phyloP scores from a whole-genome alignment of 1,140 invertebrate species.

The Babylonia areolata region DNA sequence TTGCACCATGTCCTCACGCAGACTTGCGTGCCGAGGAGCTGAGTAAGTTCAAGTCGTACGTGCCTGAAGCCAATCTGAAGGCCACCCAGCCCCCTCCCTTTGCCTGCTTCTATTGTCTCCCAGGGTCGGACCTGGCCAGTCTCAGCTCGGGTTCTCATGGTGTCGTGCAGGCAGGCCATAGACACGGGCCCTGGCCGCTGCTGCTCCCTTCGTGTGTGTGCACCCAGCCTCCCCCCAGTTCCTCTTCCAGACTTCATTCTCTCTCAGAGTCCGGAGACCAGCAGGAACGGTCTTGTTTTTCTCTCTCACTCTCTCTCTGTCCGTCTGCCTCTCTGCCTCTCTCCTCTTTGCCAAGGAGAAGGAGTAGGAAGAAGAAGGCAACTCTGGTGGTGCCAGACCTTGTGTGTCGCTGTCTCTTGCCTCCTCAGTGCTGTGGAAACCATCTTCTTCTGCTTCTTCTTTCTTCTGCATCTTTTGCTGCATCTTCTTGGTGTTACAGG shows the following conservation, averaged over 20 bases:
- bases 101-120: neutral
- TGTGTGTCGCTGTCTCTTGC: too few relatives aligned
- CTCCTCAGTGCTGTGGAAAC: too few relatives aligned
- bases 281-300: neutral
- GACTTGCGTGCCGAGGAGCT: constrained; percentile 21
- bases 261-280: neutral
- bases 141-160: constrained; percentile 18
- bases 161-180: constrained; percentile 24
- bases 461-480: too few relatives aligned
- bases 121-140: neutral
- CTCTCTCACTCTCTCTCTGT: neutral
- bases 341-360: too few relatives aligned
- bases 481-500: too few relatives aligned
- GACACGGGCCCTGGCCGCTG: neutral
- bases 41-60: constrained; percentile 24
- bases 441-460: too few relatives aligned
- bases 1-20: constrained; percentile 41
- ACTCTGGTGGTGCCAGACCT: too few relatives aligned
- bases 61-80: constrained; percentile 18
- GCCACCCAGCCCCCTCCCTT: neutral
- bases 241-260: constrained; percentile 31
- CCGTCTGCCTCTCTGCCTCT: too few relatives aligned
- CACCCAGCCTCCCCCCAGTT: neutral
- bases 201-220: neutral
- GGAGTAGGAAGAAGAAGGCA: too few relatives aligned